Evolutionary conservation across 1,140 invertebrate genomes (phyloP), one percentile per base, ranked within the genome.

Genomic region (Thaumetopoea pityocampa): DNA sequence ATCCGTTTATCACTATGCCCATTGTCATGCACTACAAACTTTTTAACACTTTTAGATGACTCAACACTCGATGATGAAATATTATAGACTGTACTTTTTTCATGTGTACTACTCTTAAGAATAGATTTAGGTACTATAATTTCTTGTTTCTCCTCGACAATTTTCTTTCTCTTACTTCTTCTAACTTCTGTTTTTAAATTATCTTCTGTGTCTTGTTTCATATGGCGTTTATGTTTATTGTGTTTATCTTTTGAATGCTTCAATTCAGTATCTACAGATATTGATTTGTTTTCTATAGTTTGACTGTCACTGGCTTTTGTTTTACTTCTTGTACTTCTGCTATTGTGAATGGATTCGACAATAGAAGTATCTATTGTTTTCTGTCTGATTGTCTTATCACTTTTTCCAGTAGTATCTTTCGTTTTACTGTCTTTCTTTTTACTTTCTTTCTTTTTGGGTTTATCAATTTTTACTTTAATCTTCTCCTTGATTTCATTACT

Each of bases 31-130:
- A 12, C 15, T 57, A 57, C 53, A 5, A 46, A 30, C 17, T 66
- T 60, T 41, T 74, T 70, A 5, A 62, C 23, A 15, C 30, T 55
- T 23, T 33, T 50, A 0, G 56, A 45, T 1, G 55, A 61, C 36
- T 58, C 62, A 3, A 15, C 12, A 20, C 42, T 45, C 1, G 60
- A 60, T 12, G 56, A 60, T 1, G 67, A 69, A 10, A 58, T 12
- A 45, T 55, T 67, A 32, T 76, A 76, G 0, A 70, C 59, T 5
- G 51, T 57, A 34, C 73, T 81, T 19, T 68, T 32, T 33, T 76
- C 65, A n/a, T 40, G 43, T 17, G 20, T n/a, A 22, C 7, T 18
- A 4, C 30, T 44, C 16, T 54, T 54, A 6, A 40, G 9, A 19
- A 44, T 41, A 15, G 43, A 42, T 33, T 42, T 38, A 20, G 15